Evolutionary conservation across 53 echinoderm and acorn worm species (phyloP), one percentile per base, ranked within the genome.

Genomic region (Paracentrotus lividus): DNA sequence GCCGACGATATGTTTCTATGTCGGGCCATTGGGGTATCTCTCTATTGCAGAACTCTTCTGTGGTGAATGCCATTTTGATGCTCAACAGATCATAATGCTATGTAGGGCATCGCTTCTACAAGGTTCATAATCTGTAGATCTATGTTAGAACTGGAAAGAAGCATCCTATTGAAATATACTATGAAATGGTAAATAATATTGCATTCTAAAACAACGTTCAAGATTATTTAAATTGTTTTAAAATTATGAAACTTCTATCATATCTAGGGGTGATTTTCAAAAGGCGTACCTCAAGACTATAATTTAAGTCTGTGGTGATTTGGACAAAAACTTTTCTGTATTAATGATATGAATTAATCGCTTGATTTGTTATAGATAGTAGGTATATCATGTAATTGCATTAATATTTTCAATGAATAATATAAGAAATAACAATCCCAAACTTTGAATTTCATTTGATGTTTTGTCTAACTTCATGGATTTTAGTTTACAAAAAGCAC

Each of bases 331-430:
- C 32, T 20, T 33, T 85, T 14, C 8, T 86, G 32, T 23, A 54
- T n/a, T n/a, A 84, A 10, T 38, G 8, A 12, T 47, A 16, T 54
- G 21, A 86, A 32, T 1, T 86, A 86, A 86, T 34, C 20, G 86
- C 86, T 55, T 86, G 86, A 86, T 55, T 55, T 86, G 38, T 86
- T 20, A 56, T 53, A 86, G 72, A 72, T 38, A 72, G 72, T 86
- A 56, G 86, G 27, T 86, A 56, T 56, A 55, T 29, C 18, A 85
- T 55, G 33, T 86, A 54, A 55, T 86, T 53, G 86, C 86, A 55
- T 86, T 86, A 21, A 56, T 86, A 86, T 86, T 86, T 86, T 86
- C 33, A 86, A 56, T 86, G 34, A 54, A 86, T 86, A 86, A 86
- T 86, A 86, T 86, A 52, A 45, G 18, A 29, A 33, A 13, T 86